Evolutionary conservation across 1,140 invertebrate genomes (phyloP), one percentile per base, ranked within the genome.

Genomic region (Drosophila sechellia): DNA sequence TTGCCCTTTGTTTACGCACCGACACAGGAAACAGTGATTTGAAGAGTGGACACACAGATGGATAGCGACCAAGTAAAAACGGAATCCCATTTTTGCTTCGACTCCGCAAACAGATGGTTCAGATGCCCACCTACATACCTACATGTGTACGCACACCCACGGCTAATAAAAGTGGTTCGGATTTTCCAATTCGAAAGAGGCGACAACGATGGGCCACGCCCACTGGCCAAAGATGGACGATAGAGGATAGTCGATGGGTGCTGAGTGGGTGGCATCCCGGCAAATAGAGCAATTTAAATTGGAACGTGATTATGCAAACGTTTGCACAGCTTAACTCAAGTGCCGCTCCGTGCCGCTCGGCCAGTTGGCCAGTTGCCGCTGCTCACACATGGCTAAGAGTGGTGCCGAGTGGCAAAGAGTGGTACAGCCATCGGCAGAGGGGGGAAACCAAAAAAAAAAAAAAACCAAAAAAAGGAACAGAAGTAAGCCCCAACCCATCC

Each of bases 241-340:
- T 11, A n/a, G n/a, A 0, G 15, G 17, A 5, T 25, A 12, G 15
- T 37, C 31, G 34, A 4, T 8, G 20, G 8, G 8, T 12, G 20
- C 20, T 22, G 17, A 17, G 45, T n/a, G 34, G 31, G 37, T 55
- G 52, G 50, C 31, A 55, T 17, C 20, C 74, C 70, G 64, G 72
- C 84, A 83, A 87, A 87, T 87, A 87, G 83, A 87, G 84, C 83
- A 87, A 87, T 87, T 87, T 89, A 87, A 89, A 87, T 89, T 87
- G 83, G 83, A 87, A 87, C 83, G 83, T 87, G 83, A 87, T 87
- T 87, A 87, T 87, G 83, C 83, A 87, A 87, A 87, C 83, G 83
- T 87, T 87, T 87, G 79, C 83, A 86, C 83, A 87, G 83, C 84
- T 87, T 89, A 87, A 87, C 83, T 87, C 83, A 87, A 87, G 83